Base-by-base conservation (phyloP, 92 coral and sea anemone species). In the Umimayanthus kanabou region DNA sequence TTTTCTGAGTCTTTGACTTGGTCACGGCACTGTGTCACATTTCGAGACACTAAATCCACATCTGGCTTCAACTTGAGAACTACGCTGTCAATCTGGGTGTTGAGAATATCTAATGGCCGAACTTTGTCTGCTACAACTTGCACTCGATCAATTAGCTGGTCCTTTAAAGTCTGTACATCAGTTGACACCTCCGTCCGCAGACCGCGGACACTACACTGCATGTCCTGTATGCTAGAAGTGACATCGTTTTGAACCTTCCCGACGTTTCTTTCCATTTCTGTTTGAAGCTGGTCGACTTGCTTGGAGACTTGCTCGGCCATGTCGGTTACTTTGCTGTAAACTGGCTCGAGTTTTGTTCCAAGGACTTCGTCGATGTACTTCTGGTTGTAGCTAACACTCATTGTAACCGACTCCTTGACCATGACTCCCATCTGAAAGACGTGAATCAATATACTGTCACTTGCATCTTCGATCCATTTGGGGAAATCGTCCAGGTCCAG, bases 281-380 rank as follows among this genome's bases (percentile, higher is more conserved):
- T 73, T 61, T 82, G 84, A 6, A 90, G 84, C 11, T 29, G 30
- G 26, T 53, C 73, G 4, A 88, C 87, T 72, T 78, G 77, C 0
- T 65, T 47, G 1, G 25, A 49, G 13, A 88, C 64, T 70, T 88
- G 16, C n/a, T 88, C 37, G 29, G 73, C 70, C 70, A 88, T 84
- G 8, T 49, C 57, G 23, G 66, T 25, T n/a, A 88, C 86, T 74
- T 45, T 76, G 4, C 30, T 57, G 25, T 71, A 91, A 22, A 93
- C 74, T 29, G 92, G 93, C 47, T 85, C 58, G 70, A 93, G 75
- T 64, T 93, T 70, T 43, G 87, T 61, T 18, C 70, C 71, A 33
- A 93, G 90, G 29, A 87, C 83, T 11, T 88, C 85, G 16, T 90
- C 88, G 76, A 93, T 76, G 13, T 90, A n/a, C 64, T 90, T 78